These are phyloP conservation scores for Oceanodroma leucorhoa DNA, from an alignment of 2,797 vertebrate genomes.

Conservation along the genomic window DNA sequence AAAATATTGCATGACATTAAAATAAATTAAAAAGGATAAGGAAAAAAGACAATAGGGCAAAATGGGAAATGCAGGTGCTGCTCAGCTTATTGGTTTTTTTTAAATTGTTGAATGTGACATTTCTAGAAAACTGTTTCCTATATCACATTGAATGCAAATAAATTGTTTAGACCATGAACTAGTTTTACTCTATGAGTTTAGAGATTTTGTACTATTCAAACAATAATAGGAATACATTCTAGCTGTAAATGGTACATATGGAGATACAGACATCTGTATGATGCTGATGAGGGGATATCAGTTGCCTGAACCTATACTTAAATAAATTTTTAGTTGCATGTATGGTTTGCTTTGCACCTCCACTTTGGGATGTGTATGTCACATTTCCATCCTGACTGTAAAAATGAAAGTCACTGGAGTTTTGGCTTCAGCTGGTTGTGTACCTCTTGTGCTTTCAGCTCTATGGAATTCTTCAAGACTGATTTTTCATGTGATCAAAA, in stretches of 20 bases:
- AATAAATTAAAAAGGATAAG: neutral
- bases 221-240: neutral
- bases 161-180: neutral
- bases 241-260: neutral
- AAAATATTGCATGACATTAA: neutral
- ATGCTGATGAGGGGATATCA: neutral
- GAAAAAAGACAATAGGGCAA: neutral
- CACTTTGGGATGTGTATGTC: neutral
- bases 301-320: neutral
- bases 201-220: neutral
- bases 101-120: neutral
- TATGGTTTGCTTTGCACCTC: neutral
- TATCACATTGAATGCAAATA: neutral
- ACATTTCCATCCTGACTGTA: neutral
- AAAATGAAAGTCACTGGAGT: neutral
- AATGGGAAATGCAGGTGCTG: neutral
- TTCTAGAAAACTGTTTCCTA: neutral
- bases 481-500: neutral
- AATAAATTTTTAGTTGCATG: neutral
- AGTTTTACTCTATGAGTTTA: neutral
- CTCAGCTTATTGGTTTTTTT: neutral
- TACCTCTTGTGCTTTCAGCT: neutral
- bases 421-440: neutral
- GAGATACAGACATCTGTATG: neutral
- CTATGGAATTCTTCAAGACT: neutral